Base-by-base conservation (phyloP, 1,140 invertebrate species). In the Helicorthomorpha holstii region DNA sequence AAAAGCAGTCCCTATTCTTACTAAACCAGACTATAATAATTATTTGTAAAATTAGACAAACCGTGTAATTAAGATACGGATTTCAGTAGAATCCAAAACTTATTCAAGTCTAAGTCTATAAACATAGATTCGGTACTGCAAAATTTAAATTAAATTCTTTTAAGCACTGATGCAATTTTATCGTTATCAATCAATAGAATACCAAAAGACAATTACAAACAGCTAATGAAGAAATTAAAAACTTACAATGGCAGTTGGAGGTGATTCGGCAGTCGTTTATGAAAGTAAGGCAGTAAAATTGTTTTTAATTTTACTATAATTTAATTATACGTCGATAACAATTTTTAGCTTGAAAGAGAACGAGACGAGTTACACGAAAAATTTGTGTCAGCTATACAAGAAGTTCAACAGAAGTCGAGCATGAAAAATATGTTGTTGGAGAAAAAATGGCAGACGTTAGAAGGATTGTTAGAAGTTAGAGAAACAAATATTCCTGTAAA, bases 401-500 rank as follows among this genome's bases (percentile, higher is more conserved):
- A 90, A 63, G 73, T 90, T 2, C 85, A 90, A 66, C 83, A 90
- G 63, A 85, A 84, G 64, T 79, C 82, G 1, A 78, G 77, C 25
- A 69, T 84, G 43, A 82, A 83, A 63, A 83, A 82, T 60, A 71
- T 82, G 0, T 63, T 86, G 1, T 63, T 86, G 25, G 81, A 85
- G 63, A 80, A 82, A 60, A 82, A 84, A 64, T 67, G 86, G n/a
- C 65, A 73, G 38, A 73, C 77, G 10, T 60, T 85, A 25, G 73
- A 75, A 51, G 73, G 80, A 50, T 71, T 77, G 23, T 66, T 81
- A 16, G 82, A 84, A 60, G 77, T 80, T 61, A 76, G 77, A 49
- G 80, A 82, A n/a, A n/a, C n/a, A n/a, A n/a, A n/a, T n/a, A n/a
- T n/a, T n/a, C n/a, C n/a, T n/a, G n/a, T n/a, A n/a, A n/a, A n/a